Percentiles rank a stretch among this genome's conserved stretches.
phyloP scores from a whole-genome alignment of 1,140 invertebrate genomes.

The Tetramorium simillimum region DNA sequence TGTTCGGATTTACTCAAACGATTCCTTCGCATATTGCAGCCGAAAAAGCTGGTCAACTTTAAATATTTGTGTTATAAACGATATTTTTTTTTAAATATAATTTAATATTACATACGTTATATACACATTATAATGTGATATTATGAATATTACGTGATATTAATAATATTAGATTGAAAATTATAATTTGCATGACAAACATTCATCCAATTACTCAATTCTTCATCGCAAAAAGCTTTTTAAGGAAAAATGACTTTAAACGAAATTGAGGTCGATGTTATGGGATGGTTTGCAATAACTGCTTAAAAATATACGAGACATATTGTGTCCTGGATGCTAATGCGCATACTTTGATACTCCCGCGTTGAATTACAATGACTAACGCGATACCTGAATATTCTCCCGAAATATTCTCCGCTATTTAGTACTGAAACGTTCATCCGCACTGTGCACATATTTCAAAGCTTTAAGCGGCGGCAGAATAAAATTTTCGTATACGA shows the following conservation, averaged over 20 bases:
- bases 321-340: conserved; percentile 23
- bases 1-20: not conserved
- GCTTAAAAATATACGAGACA: not conserved
- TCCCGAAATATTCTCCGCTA: conserved; percentile 40
- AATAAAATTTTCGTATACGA: conserved; percentile 50
- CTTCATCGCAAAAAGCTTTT: not conserved
- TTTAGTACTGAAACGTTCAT: conserved; percentile 46
- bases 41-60: not conserved
- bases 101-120: not conserved
- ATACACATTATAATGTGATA: not conserved
- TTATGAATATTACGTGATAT: not conserved
- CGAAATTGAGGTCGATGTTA: not conserved
- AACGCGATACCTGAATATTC: conserved; percentile 34
- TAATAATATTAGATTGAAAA: not conserved
- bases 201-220: not conserved
- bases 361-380: conserved; percentile 49
- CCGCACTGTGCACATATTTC: conserved; percentile 27
- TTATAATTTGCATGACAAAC: not conserved
- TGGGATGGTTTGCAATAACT: not conserved
- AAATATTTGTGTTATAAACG: not conserved
- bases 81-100: not conserved
- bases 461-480: conserved; percentile 30
- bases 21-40: not conserved
- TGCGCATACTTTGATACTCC: conserved; percentile 19
- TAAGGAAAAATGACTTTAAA: not conserved